Evolutionary conservation across 2,113 vertebrate species (phyloP).

Genomic region (Otus sunia): DNA sequence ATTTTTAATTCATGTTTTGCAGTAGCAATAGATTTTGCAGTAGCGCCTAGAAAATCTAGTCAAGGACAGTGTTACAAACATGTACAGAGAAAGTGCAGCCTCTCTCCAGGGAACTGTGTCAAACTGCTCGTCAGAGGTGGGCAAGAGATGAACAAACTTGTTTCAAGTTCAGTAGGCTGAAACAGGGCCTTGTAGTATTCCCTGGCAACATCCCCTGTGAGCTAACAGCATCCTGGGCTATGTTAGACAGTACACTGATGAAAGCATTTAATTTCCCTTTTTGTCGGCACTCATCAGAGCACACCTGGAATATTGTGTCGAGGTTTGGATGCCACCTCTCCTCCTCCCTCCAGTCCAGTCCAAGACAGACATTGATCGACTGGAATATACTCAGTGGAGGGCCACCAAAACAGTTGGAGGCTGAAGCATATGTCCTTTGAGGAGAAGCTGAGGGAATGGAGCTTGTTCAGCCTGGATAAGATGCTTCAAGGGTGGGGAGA

Average conservation of each 20-base stretch:
- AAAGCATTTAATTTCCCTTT: neutral
- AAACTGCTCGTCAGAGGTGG: neutral
- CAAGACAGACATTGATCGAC: neutral
- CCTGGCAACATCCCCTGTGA: neutral
- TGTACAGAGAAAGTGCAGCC: neutral
- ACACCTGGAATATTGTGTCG: neutral
- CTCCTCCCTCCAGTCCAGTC: neutral
- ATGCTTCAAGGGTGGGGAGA: neutral
- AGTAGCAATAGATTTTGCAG: neutral
- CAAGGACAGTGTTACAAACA: neutral
- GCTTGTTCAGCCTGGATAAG: neutral
- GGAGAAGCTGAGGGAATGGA: neutral
- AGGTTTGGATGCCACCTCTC: neutral
- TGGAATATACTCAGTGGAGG: neutral
- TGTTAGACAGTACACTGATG: neutral
- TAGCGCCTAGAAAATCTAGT: neutral
- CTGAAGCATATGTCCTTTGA: fast-evolving
- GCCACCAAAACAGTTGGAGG: neutral
- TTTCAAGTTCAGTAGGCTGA: neutral
- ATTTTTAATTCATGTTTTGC: neutral
- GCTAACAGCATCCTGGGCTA: neutral
- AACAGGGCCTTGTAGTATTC: neutral
- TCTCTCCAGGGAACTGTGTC: neutral
- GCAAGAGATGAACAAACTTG: neutral
- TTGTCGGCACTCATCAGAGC: neutral